Evolutionary conservation across 2,113 vertebrate species (phyloP).

Genomic region (Rhinolophus sinicus): DNA sequence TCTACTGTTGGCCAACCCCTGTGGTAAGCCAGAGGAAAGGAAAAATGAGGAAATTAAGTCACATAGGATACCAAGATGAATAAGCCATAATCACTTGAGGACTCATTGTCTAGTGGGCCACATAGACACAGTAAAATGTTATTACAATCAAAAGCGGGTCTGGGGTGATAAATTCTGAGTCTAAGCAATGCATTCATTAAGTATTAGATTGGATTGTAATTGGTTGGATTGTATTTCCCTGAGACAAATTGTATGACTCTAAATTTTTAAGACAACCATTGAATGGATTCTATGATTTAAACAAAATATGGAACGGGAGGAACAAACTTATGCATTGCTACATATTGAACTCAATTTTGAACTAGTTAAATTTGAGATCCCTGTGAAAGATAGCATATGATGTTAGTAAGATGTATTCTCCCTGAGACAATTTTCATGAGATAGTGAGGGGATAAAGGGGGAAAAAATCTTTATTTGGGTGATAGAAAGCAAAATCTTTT

Average conservation of each 20-base stretch:
- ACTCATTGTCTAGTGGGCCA: background rate
- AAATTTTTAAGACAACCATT: background rate
- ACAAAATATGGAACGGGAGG: background rate
- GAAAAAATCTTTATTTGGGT: background rate
- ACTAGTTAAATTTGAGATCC: background rate
- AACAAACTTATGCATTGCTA: background rate
- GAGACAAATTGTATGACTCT: background rate
- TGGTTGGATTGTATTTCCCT: background rate
- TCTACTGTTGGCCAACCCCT: background rate
- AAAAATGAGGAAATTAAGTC: background rate
- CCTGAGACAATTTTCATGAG: background rate
- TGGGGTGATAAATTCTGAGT: background rate
- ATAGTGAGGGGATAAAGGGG: background rate
- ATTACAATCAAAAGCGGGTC: background rate
- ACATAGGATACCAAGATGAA: background rate
- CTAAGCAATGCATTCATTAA: background rate
- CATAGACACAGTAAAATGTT: background rate
- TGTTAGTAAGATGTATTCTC: background rate
- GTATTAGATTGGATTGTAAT: background rate
- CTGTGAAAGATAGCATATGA: background rate
- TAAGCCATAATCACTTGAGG: background rate
- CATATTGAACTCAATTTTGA: background rate
- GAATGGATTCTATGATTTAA: background rate
- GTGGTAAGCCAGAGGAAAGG: background rate
- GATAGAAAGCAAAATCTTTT: slow-evolving; percentile 32